Conservation (phyloP, 2,888 invertebrate species). For the Amphipyra tragopoginis region DNA sequence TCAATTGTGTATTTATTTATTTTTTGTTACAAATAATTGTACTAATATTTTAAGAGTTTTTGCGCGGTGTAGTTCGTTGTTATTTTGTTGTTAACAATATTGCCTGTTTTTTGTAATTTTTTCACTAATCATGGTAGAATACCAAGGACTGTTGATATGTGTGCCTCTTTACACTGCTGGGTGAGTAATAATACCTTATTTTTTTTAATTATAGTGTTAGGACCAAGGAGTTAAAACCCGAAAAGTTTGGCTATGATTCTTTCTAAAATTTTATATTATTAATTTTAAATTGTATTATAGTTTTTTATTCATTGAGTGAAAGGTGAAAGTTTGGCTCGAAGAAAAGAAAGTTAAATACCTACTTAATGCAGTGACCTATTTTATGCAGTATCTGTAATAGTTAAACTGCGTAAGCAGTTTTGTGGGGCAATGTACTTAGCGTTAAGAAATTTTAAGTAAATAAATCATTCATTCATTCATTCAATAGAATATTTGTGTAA, state of each 20-base stretch:
- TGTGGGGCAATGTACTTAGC: too few relatives aligned
- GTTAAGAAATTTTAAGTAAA: too few relatives aligned
- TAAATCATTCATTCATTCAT: too few relatives aligned
- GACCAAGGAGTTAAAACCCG: background rate
- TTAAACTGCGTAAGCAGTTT: too few relatives aligned
- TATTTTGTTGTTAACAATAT: slow-evolving; percentile 35
- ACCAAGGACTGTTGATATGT: slow-evolving; percentile 70
- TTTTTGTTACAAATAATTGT: slow-evolving; percentile 27
- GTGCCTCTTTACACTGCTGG: slow-evolving; percentile 71
- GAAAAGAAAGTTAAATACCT: slow-evolving; percentile 22
- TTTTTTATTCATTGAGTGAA: slow-evolving; percentile 24
- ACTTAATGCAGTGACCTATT: background rate
- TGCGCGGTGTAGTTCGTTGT: slow-evolving; percentile 42
- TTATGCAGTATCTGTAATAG: background rate
- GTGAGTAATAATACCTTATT: slow-evolving; percentile 67
- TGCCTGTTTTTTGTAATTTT: slow-evolving; percentile 30
- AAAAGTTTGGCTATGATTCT: background rate
- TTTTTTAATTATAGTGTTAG: slow-evolving; percentile 1
- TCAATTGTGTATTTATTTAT: slow-evolving; percentile 30
- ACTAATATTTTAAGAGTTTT: slow-evolving; percentile 21
- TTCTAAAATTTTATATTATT: background rate
- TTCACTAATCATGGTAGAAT: slow-evolving; percentile 66
- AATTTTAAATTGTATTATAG: too few relatives aligned
- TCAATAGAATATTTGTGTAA: too few relatives aligned
- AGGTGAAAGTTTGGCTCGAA: slow-evolving; percentile 35